Evolutionary conservation across 2,888 invertebrate genomes (phyloP), one percentile per base, ranked within the genome.

Genomic region (Orgyia antiqua): DNA sequence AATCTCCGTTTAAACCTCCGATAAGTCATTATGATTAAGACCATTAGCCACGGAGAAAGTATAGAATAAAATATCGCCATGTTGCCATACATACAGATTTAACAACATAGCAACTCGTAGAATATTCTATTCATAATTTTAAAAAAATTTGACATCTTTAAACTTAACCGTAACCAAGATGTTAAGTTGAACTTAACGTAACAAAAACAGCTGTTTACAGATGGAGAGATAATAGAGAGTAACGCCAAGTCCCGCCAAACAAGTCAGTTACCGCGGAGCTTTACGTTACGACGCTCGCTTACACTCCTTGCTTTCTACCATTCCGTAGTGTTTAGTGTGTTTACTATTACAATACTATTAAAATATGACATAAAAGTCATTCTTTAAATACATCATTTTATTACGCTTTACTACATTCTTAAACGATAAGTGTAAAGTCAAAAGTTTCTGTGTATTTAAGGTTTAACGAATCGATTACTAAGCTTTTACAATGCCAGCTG

Each of bases 401-500:
- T 38, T 33, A 42, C 46, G 34, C 37, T 24, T 36, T 28, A 30
- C 27, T 28, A n/a, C 20, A 10, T 27, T n/a, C n/a, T 26, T 15
- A 24, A 8, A 27, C 3, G 11, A 31, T 26, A 29, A 29, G 39
- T 43, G 41, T 30, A 29, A 42, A 53, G 34, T 35, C 10, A 9
- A 29, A 4, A 10, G 23, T 15, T 6, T 4, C 6, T 15, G 15
- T 15, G 15, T 15, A 15, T 4, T 4, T 15, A 4, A 2, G 3
- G 26, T 21, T 28, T 32, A 29, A 28, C 27, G 29, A 31, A 38
- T 44, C 31, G 30, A 39, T 40, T 35, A 41, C 17, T 10, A 12
- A 45, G 45, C 45, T 51, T 42, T 42, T 26, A 70, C 51, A 45
- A 84, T 84, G 84, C 86, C 84, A 45, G 82, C 77, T 33, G 73